A percentile compares a stretch with the other conserved stretches of the same genome.
Evolutionary conservation across 2,797 vertebrate genomes (phyloP).

Genomic region (Malacoctenus gilli): DNA sequence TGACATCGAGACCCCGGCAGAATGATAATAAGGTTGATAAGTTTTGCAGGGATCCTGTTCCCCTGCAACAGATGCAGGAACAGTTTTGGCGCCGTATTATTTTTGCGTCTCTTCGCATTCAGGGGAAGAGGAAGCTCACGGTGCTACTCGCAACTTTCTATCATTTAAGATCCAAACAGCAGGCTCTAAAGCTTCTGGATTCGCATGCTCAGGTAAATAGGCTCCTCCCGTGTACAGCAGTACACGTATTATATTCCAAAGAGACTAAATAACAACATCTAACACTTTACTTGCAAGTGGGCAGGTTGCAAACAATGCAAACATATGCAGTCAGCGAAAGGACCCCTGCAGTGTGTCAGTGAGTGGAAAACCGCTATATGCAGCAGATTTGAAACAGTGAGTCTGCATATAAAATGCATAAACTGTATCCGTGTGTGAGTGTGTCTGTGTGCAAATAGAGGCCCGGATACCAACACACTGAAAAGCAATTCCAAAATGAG

Average conservation of each 20-base stretch:
- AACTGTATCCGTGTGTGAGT: constrained; percentile 7
- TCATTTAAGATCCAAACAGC: neutral
- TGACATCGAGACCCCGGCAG: constrained; percentile 51
- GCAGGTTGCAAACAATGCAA: constrained; percentile 8
- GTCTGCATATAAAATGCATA: constrained; percentile 13
- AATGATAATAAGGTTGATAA: constrained; percentile 61
- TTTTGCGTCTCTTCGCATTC: neutral
- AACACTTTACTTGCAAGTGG: no score
- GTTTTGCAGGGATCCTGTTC: constrained; percentile 15
- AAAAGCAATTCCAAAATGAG: constrained; percentile 40
- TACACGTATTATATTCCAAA: neutral
- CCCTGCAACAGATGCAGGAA: no score
- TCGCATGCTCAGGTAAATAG: neutral
- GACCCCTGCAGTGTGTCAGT: neutral
- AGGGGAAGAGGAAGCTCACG: neutral
- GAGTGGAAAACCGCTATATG: constrained; percentile 7
- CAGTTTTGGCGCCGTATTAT: neutral
- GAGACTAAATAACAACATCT: no score
- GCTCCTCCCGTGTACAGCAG: neutral
- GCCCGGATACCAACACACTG: constrained; percentile 27
- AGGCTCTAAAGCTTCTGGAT: neutral
- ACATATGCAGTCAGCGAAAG: constrained; percentile 11
- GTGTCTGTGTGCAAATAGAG: constrained; percentile 12
- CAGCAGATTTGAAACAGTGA: constrained; percentile 28
- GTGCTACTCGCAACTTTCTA: constrained; percentile 3